Conservation (phyloP, 2,113 vertebrate genomes). For the Scomber japonicus region DNA sequence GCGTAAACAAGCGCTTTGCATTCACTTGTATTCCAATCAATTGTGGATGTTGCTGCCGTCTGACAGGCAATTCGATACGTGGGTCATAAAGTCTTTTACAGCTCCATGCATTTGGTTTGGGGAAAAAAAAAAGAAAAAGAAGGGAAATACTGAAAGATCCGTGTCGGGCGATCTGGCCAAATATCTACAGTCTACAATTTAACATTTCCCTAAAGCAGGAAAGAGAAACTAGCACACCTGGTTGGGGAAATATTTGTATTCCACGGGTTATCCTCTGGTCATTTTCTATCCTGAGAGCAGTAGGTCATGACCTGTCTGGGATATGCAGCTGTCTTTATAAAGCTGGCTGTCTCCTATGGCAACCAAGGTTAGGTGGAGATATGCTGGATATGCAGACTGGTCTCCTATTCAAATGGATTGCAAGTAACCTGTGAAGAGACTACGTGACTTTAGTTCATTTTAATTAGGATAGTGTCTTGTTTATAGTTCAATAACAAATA, state of each 20-base stretch:
- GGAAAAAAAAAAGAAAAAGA: background rate
- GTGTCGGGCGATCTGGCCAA: background rate
- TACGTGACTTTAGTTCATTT: too few relatives aligned
- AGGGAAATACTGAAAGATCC: slow-evolving; percentile 35
- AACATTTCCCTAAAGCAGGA: slow-evolving; percentile 16
- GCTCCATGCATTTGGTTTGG: slow-evolving; percentile 14
- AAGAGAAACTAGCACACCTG: background rate
- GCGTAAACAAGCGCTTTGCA: slow-evolving; percentile 38
- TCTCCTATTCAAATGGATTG: too few relatives aligned
- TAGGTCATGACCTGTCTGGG: too few relatives aligned
- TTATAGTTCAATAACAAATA: too few relatives aligned
- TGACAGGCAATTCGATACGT: slow-evolving; percentile 59
- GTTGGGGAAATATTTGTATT: slow-evolving; percentile 17
- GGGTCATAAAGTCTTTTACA: slow-evolving; percentile 54
- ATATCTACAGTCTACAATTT: slow-evolving; percentile 15
- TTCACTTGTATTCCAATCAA: slow-evolving; percentile 63
- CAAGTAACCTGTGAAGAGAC: too few relatives aligned
- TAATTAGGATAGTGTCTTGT: too few relatives aligned
- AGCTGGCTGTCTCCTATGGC: too few relatives aligned
- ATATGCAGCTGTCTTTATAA: too few relatives aligned
- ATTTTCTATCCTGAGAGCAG: too few relatives aligned
- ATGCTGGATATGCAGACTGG: too few relatives aligned
- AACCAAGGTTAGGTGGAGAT: too few relatives aligned
- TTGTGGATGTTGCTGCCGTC: slow-evolving; percentile 49
- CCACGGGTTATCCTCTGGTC: too few relatives aligned